Percentiles rank a stretch among this genome's conserved stretches.
phyloP scores from a whole-genome alignment of 2,888 invertebrate species.

The Phaonia tiefii region DNA sequence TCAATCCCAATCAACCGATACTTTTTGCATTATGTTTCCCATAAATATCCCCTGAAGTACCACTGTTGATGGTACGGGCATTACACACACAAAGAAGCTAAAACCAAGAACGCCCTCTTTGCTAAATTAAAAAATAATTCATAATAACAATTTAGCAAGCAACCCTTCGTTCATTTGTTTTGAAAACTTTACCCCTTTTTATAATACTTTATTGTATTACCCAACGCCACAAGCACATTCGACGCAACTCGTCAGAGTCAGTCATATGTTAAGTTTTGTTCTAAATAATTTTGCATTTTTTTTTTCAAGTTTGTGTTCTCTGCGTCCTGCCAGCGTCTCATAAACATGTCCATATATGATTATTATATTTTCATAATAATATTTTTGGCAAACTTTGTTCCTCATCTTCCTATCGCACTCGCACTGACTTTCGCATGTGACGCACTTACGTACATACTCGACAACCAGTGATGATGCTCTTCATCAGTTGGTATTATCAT shows the following conservation, averaged over 20 bases:
- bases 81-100: background rate
- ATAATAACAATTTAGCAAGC: constrained; percentile 18
- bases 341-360: constrained; percentile 58
- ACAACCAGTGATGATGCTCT: background rate
- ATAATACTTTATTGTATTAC: background rate
- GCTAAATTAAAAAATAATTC: constrained; percentile 7
- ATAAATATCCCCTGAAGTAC: background rate
- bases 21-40: too few species aligned
- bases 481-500: constrained; percentile 7
- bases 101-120: background rate
- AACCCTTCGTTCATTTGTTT: background rate
- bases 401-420: background rate
- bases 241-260: constrained; percentile 31
- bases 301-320: constrained; percentile 1
- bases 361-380: constrained; percentile 60
- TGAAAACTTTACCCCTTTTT: constrained; percentile 13
- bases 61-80: constrained; percentile 1
- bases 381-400: constrained; percentile 59
- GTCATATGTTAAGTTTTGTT: constrained; percentile 19
- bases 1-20: too few species aligned
- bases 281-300: too few species aligned
- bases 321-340: background rate
- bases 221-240: background rate
- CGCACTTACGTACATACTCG: background rate
- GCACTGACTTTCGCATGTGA: constrained; percentile 3